Evolutionary conservation across 2,113 vertebrate species (phyloP).

Genomic region (Suncus etruscus): DNA sequence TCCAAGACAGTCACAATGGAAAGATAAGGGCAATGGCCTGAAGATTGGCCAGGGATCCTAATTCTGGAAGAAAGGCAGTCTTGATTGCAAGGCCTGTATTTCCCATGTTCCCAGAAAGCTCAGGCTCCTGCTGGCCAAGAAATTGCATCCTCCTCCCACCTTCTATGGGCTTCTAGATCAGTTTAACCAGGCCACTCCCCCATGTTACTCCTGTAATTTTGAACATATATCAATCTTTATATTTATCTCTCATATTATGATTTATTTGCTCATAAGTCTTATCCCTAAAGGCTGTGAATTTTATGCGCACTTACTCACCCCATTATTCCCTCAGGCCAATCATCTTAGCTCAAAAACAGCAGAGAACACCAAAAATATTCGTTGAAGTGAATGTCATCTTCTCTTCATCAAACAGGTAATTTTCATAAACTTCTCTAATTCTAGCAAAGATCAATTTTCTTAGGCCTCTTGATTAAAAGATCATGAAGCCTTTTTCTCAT

Average conservation of each 20-base stretch:
- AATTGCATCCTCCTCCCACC: not conserved
- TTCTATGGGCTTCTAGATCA: not conserved
- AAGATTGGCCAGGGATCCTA: not conserved
- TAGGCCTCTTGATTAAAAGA: not conserved
- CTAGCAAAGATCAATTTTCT: conserved; percentile 22
- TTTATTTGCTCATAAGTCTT: conserved; percentile 10
- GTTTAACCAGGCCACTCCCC: not conserved
- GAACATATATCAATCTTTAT: conserved; percentile 10
- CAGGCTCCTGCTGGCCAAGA: not conserved
- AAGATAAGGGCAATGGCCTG: not conserved
- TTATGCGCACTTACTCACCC: not conserved
- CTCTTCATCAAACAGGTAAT: conserved; percentile 22
- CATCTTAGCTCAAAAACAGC: not conserved
- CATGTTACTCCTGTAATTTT: not conserved
- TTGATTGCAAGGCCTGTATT: conserved; percentile 20
- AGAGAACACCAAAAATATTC: conserved; percentile 1
- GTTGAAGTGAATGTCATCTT: conserved; percentile 1
- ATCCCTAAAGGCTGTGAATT: conserved; percentile 20
- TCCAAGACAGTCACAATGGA: not conserved
- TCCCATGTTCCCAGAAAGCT: not conserved
- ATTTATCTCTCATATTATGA: not conserved
- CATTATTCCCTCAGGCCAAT: not conserved
- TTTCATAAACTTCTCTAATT: conserved; percentile 31
- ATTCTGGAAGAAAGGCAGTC: not conserved
- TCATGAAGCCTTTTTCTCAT: not conserved